A percentile compares a stretch with the other conserved stretches of the same genome.
Evolutionary conservation across 2,113 vertebrate species (phyloP).

Genomic region (Leucopternis melanops): DNA sequence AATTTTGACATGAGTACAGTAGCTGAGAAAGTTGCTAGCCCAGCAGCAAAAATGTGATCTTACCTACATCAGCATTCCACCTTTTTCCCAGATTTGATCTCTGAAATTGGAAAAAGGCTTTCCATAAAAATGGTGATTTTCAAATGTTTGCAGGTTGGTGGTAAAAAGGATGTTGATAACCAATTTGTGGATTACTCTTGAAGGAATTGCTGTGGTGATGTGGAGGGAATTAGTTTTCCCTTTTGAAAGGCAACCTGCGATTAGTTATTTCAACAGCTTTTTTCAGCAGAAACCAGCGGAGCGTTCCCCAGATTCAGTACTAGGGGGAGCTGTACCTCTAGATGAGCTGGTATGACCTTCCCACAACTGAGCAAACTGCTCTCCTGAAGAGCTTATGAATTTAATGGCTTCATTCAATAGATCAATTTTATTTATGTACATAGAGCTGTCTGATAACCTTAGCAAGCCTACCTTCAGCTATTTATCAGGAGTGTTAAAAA

Average conservation of each 20-base stretch:
- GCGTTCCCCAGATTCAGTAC: not conserved
- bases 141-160: not conserved
- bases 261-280: not conserved
- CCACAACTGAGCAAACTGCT: not conserved
- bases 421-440: not conserved
- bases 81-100: not conserved
- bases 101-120: not conserved
- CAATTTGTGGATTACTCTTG: not conserved
- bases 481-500: not conserved
- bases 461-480: not conserved
- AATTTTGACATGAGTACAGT: not conserved
- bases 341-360: not conserved
- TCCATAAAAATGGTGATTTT: not conserved
- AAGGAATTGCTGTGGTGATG: not conserved
- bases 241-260: not conserved
- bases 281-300: not conserved
- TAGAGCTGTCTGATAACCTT: not conserved
- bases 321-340: conserved; percentile 29
- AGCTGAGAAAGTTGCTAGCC: not conserved
- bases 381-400: not conserved
- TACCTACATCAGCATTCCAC: not conserved
- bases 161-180: not conserved
- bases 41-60: not conserved
- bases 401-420: not conserved
- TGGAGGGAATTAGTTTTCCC: not conserved